Conservation (phyloP, 1,140 invertebrate genomes). For the Neocloeon triangulifer region DNA sequence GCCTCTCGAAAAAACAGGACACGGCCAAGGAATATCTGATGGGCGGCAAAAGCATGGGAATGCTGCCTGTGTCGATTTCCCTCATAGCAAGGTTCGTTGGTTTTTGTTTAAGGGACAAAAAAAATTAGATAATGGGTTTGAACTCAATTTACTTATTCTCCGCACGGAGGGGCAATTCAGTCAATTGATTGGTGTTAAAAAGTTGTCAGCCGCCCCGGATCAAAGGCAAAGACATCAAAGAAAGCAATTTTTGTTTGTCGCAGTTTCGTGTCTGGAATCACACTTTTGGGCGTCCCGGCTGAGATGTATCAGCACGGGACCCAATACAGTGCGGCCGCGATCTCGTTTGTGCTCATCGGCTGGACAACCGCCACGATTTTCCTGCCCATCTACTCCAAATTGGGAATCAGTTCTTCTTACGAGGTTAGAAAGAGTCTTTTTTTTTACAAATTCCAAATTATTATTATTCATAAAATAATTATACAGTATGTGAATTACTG, state of each 20-base stretch:
- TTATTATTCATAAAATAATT: no score
- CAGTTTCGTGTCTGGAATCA: conserved; percentile 79
- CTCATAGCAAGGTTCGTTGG: conserved; percentile 43
- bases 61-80: conserved; percentile 62
- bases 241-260: no score
- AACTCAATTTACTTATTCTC: no score
- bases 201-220: no score
- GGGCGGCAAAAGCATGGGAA: conserved; percentile 41
- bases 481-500: no score
- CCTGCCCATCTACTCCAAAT: conserved; percentile 57
- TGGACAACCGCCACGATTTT: conserved; percentile 41
- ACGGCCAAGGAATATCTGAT: conserved; percentile 38
- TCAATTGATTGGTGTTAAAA: no score
- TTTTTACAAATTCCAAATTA: no score
- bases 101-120: neutral
- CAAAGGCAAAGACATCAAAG: no score
- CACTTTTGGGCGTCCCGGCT: conserved; percentile 67
- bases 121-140: no score
- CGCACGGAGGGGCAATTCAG: no score
- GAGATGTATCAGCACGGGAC: conserved; percentile 80
- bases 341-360: conserved; percentile 34
- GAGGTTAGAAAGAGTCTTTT: conserved; percentile 30
- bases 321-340: conserved; percentile 36
- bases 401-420: conserved; percentile 59
- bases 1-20: conserved; percentile 2